Percentiles rank a stretch among this genome's conserved stretches.
Evolutionary conservation across 1,140 invertebrate species (phyloP).

Genomic region (Brachionus plicatilis): DNA sequence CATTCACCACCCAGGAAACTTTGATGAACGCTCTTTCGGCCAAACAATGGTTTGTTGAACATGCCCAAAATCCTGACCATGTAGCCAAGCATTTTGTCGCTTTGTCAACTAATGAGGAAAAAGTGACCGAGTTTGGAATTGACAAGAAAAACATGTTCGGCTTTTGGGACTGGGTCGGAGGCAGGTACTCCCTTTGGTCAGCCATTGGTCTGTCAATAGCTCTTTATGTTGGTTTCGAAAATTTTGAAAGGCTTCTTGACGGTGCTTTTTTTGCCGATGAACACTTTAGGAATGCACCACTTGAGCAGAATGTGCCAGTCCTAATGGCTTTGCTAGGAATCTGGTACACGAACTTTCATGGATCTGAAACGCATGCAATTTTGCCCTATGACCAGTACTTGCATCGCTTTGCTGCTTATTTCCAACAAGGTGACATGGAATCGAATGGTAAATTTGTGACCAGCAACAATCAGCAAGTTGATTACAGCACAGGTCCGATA

Average conservation of each 20-base stretch:
- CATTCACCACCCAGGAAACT: slow-evolving; percentile 98
- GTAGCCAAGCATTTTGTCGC: slow-evolving; percentile 97
- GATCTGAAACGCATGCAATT: slow-evolving; percentile 87
- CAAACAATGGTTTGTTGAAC: slow-evolving; percentile 83
- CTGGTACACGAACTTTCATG: slow-evolving; percentile 93
- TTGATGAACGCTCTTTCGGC: slow-evolving; percentile 97
- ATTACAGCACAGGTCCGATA: slow-evolving; percentile 81
- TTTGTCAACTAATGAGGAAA: slow-evolving; percentile 79
- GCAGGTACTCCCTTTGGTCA: slow-evolving; percentile 94
- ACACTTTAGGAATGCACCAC: slow-evolving; percentile 77
- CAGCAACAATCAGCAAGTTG: slow-evolving; percentile 66
- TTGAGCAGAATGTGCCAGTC: slow-evolving; percentile 94
- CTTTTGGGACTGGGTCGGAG: slow-evolving; percentile 99
- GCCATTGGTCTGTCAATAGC: slow-evolving; percentile 95
- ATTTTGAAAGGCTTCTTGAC: slow-evolving; percentile 82
- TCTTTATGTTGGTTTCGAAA: slow-evolving; percentile 85
- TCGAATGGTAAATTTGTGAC: slow-evolving; percentile 94
- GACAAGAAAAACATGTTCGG: slow-evolving; percentile 96
- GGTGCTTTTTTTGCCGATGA: slow-evolving; percentile 90
- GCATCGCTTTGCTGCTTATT: slow-evolving; percentile 96
- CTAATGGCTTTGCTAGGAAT: slow-evolving; percentile 86
- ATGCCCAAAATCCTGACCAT: slow-evolving; percentile 73
- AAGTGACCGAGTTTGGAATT: slow-evolving; percentile 94
- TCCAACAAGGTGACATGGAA: slow-evolving; percentile 99
- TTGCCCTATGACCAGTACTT: slow-evolving; percentile 94